Percentiles rank a stretch among this genome's conserved stretches.
Conservation (phyloP, 37 sponge, comb jelly and placozoan genomes). For the Crambe crambe region DNA sequence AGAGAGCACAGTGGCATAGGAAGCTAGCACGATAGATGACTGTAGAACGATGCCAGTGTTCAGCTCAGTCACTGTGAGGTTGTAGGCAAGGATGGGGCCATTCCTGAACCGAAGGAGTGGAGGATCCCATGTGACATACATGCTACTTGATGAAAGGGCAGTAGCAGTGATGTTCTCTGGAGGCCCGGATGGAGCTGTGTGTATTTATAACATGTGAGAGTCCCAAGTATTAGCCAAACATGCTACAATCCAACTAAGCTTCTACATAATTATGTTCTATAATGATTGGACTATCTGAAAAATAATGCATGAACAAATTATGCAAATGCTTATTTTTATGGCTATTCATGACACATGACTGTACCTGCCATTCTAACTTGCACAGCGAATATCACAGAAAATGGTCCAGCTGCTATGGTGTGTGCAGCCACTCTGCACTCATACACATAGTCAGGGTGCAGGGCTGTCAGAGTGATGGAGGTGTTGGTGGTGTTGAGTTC, state of each 20-base stretch:
- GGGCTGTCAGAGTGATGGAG: background rate
- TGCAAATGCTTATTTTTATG: no score
- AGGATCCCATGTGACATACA: constrained; percentile 10
- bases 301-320: no score
- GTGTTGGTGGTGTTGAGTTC: background rate
- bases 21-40: background rate
- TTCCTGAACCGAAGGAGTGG: constrained; percentile 5
- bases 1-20: background rate
- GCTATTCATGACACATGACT: background rate
- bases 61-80: background rate
- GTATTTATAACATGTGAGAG: background rate
- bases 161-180: background rate
- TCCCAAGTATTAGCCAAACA: background rate
- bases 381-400: background rate
- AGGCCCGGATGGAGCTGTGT: constrained; percentile 13
- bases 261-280: no score
- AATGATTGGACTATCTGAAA: no score
- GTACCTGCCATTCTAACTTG: constrained; percentile 1
- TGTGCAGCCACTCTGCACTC: constrained; percentile 13
- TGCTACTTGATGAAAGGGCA: background rate
- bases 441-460: constrained; percentile 20
- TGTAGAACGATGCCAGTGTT: background rate
- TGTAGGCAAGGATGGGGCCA: constrained; percentile 8
- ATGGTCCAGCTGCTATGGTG: constrained; percentile 13
- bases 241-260: no score